A percentile compares a stretch with the other conserved stretches of the same genome.
phyloP scores from a whole-genome alignment of 2,113 vertebrate species.

The Spea bombifrons region DNA sequence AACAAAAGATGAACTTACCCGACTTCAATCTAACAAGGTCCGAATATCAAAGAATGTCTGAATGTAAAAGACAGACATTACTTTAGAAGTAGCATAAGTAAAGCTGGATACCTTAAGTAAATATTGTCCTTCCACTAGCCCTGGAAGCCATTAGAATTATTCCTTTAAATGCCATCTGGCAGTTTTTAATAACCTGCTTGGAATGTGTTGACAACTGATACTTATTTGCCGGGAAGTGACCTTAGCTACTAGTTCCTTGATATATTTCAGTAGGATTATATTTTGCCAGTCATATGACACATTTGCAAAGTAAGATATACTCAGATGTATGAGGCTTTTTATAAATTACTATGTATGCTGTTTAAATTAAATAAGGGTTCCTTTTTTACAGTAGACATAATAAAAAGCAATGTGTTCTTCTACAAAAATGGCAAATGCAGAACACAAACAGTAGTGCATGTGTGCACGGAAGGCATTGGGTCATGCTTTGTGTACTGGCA shows the following conservation, averaged over 20 bases:
- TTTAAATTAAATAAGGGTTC: neutral
- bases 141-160: neutral
- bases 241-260: constrained; percentile 33
- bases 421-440: too few species aligned
- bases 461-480: too few species aligned
- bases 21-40: too few species aligned
- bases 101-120: constrained; percentile 23
- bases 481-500: too few species aligned
- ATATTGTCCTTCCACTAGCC: constrained; percentile 26
- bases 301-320: constrained; percentile 9
- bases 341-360: neutral
- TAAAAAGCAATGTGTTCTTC: too few species aligned
- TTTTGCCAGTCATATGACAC: constrained; percentile 26
- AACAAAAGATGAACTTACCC: too few species aligned
- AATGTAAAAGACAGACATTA: neutral
- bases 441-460: too few species aligned
- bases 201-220: constrained; percentile 46
- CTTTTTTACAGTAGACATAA: neutral
- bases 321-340: neutral
- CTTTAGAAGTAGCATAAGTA: neutral
- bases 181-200: constrained; percentile 36
- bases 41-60: too few species aligned
- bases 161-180: constrained; percentile 17
- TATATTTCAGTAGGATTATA: constrained; percentile 17
- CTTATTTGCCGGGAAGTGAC: constrained; percentile 33